phyloP scores from a whole-genome alignment of 2,888 invertebrate genomes.

The Cistogaster globosa region DNA sequence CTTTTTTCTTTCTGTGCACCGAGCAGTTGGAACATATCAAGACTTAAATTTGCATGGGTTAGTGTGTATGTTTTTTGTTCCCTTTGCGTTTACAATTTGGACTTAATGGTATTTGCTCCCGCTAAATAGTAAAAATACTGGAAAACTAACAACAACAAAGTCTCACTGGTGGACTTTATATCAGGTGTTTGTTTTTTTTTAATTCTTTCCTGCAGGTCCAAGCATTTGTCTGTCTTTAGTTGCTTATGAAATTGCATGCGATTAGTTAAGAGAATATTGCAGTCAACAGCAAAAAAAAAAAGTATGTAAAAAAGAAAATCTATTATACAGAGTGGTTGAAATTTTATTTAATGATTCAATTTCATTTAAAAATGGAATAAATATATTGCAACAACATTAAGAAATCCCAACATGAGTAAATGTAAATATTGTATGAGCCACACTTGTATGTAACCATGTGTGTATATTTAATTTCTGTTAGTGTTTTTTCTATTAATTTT shows the following conservation, averaged over 20 bases:
- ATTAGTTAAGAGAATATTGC: conserved; percentile 51
- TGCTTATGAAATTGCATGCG: conserved; percentile 64
- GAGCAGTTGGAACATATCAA: background rate
- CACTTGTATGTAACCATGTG: background rate
- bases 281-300: conserved; percentile 13
- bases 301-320: background rate
- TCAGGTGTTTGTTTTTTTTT: conserved; percentile 19
- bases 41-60: conserved; percentile 14
- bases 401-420: conserved; percentile 30
- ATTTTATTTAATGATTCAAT: conserved; percentile 71
- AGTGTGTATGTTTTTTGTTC: conserved; percentile 24
- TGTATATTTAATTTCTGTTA: conserved; percentile 14
- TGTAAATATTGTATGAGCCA: conserved; percentile 1
- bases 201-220: background rate
- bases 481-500: conserved; percentile 27
- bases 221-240: conserved; percentile 39
- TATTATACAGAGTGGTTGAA: conserved; percentile 57
- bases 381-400: conserved; percentile 63
- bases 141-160: conserved; percentile 41
- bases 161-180: conserved; percentile 28
- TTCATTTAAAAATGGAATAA: conserved; percentile 62
- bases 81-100: conserved; percentile 40
- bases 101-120: conserved; percentile 60
- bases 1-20: conserved; percentile 10
- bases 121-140: conserved; percentile 56